Evolutionary conservation across 1,140 invertebrate species (phyloP).

Genomic region (Cotesia typhae): DNA sequence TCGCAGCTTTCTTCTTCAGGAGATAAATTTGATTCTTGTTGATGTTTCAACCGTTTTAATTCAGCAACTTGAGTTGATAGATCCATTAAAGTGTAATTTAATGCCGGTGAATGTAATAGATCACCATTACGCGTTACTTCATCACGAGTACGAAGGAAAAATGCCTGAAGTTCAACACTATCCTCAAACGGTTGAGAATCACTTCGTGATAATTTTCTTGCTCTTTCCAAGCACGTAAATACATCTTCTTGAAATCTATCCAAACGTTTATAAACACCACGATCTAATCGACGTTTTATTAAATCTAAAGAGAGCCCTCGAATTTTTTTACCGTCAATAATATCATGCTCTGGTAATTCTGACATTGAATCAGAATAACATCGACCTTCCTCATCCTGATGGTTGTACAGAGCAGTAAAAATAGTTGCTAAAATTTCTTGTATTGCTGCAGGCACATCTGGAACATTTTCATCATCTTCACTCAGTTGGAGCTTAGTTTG

Average conservation of each 20-base stretch:
- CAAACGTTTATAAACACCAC: constrained; percentile 88
- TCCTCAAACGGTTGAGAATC: constrained; percentile 97
- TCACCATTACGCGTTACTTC: constrained; percentile 80
- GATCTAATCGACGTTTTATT: constrained; percentile 84
- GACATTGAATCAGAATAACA: constrained; percentile 96
- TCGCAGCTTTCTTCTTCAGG: constrained; percentile 79
- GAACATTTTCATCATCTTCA: constrained; percentile 85
- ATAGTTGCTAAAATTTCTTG: constrained; percentile 92
- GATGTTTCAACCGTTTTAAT: constrained; percentile 78
- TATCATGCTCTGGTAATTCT: constrained; percentile 90
- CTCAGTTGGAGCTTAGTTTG: constrained; percentile 91
- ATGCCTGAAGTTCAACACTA: constrained; percentile 91
- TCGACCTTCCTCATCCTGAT: constrained; percentile 94
- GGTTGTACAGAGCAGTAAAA: constrained; percentile 94
- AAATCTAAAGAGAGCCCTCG: constrained; percentile 84
- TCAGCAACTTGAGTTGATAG: constrained; percentile 78
- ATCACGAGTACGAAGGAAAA: constrained; percentile 85
- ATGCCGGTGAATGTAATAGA: constrained; percentile 85
- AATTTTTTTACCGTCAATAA: constrained; percentile 76
- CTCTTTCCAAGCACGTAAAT: constrained; percentile 92
- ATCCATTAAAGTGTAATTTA: constrained; percentile 80
- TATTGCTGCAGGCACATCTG: constrained; percentile 87
- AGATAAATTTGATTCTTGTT: constrained; percentile 73
- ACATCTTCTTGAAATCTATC: constrained; percentile 97
- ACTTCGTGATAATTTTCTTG: constrained; percentile 83